These are phyloP conservation scores for Grapholita molesta DNA, from an alignment of 1,140 invertebrate genomes.

Conservation along the genomic window DNA sequence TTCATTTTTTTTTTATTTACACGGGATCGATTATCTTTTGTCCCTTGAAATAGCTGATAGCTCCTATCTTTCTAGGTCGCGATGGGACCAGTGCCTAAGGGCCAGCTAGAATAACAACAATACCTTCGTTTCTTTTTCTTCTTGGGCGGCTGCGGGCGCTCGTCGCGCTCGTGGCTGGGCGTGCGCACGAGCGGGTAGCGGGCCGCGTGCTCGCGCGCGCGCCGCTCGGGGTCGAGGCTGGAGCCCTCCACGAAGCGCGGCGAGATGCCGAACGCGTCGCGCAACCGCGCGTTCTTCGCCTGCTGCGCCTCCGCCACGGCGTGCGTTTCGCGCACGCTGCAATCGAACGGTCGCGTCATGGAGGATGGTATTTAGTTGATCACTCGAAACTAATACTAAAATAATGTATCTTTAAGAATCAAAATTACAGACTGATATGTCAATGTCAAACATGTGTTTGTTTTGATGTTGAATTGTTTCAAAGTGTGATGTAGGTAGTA, in stretches of 20 bases:
- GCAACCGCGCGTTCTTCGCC: slow-evolving; percentile 94
- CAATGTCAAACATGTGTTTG: too few relatives aligned
- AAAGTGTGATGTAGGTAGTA: too few relatives aligned
- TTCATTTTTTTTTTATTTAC: too few relatives aligned
- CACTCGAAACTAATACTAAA: too few relatives aligned
- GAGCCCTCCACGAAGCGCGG: slow-evolving; percentile 96
- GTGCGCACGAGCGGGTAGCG: slow-evolving; percentile 83
- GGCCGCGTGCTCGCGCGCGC: slow-evolving; percentile 77
- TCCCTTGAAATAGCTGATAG: too few relatives aligned
- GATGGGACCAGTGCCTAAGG: slow-evolving; percentile 97
- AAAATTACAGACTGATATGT: too few relatives aligned
- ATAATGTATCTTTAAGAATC: too few relatives aligned
- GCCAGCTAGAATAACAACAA: slow-evolving; percentile 50
- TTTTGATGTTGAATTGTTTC: too few relatives aligned
- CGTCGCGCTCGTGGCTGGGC: slow-evolving; percentile 74
- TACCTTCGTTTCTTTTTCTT: slow-evolving; percentile 79
- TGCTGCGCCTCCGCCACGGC: slow-evolving; percentile 97
- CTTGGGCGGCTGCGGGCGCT: slow-evolving; percentile 49
- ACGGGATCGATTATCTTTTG: too few relatives aligned
- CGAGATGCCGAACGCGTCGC: slow-evolving; percentile 96
- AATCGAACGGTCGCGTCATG: slow-evolving; percentile 4
- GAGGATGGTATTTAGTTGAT: too few relatives aligned
- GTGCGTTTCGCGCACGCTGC: slow-evolving; percentile 95
- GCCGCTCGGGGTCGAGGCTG: slow-evolving; percentile 93
- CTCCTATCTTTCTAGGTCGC: too few relatives aligned